A percentile compares a stretch with the other conserved stretches of the same genome.
Evolutionary conservation across 2,113 vertebrate species (phyloP).

Genomic region (Eptatretus burgeri): DNA sequence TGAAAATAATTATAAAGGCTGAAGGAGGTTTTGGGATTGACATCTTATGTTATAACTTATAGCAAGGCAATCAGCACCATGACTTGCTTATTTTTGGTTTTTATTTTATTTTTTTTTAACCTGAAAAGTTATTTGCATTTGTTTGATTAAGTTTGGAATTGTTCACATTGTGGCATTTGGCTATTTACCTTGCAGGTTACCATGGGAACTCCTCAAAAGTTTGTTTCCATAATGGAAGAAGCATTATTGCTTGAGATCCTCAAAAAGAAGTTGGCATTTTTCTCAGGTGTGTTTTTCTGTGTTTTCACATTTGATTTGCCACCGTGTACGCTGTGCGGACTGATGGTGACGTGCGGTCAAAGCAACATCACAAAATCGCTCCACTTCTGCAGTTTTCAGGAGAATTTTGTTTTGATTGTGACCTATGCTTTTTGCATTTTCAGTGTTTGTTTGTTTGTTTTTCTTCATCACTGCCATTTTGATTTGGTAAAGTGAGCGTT

Average conservation of each 20-base stretch:
- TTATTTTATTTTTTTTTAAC: no score
- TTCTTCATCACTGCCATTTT: no score
- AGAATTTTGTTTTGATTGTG: neutral
- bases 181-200: no score
- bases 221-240: constrained; percentile 5
- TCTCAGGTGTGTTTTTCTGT: neutral
- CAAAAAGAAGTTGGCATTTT: constrained; percentile 1
- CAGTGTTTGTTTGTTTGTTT: neutral
- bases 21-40: no score
- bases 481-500: no score
- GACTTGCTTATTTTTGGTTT: no score
- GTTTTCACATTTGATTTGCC: neutral
- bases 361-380: neutral
- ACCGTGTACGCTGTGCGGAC: neutral
- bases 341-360: neutral
- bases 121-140: no score
- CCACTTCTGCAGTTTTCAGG: neutral
- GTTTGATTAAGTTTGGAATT: no score
- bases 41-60: no score
- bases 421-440: neutral
- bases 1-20: no score
- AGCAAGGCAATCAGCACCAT: no score
- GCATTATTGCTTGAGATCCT: neutral
- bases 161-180: no score
- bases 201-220: constrained; percentile 6